A percentile compares a stretch with the other conserved stretches of the same genome.
Conservation (phyloP, 2,113 vertebrate genomes). For the Columba janthina region DNA sequence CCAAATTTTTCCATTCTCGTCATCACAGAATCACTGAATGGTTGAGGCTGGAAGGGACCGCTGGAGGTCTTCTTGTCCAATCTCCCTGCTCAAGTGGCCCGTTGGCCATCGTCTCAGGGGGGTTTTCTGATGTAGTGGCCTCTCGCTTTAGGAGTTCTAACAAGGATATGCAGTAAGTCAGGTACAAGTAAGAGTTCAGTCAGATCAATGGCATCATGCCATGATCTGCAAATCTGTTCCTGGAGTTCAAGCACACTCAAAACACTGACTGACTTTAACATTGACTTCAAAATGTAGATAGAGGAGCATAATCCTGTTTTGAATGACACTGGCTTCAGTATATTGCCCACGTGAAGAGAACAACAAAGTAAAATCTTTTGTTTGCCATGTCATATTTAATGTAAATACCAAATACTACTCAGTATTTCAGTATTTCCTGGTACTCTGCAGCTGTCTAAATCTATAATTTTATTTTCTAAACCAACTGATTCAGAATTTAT, state of each 20-base stretch:
- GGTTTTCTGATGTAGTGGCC: not conserved
- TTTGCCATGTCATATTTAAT: not conserved
- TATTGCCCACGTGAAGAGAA: not conserved
- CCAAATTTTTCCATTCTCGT: not conserved
- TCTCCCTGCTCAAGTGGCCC: not conserved
- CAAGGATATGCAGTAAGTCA: not conserved
- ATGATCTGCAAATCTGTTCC: not conserved
- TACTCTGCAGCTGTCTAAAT: constrained; percentile 34
- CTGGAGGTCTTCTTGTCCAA: not conserved
- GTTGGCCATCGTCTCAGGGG: rapidly evolving
- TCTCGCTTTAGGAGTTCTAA: not conserved
- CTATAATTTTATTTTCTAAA: constrained; percentile 41
- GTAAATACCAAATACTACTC: not conserved
- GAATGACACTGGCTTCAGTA: not conserved
- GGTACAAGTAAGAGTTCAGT: not conserved
- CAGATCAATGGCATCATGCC: not conserved
- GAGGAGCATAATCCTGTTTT: not conserved
- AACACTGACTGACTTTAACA: not conserved
- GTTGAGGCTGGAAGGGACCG: not conserved
- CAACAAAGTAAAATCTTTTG: not conserved
- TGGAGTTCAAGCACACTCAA: not conserved
- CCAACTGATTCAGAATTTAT: constrained; percentile 52
- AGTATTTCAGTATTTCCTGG: constrained; percentile 20
- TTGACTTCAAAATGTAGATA: not conserved
- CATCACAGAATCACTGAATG: not conserved